These are phyloP conservation scores for Conops quadrifasciatus DNA, from an alignment of 2,888 invertebrate species.

Conservation along the genomic window DNA sequence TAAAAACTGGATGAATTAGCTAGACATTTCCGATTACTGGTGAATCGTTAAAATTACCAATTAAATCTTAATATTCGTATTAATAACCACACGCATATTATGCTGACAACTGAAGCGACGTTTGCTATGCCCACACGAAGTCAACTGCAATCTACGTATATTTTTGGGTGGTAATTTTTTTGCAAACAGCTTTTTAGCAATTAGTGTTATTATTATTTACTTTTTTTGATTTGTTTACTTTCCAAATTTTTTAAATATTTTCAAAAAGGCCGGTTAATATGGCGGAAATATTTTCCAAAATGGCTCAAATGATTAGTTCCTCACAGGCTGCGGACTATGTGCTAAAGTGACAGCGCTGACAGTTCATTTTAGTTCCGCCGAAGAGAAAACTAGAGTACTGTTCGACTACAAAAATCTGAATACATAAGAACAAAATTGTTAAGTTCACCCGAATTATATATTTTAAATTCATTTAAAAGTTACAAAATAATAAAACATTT, in stretches of 20 bases:
- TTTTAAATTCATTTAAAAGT: conserved; percentile 1
- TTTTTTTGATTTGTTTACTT: conserved; percentile 44
- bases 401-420: too few relatives aligned
- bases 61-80: background rate
- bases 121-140: conserved; percentile 7
- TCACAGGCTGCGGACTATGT: conserved; percentile 6
- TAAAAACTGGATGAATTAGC: background rate
- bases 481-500: too few relatives aligned
- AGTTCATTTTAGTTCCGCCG: too few relatives aligned
- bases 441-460: too few relatives aligned
- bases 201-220: conserved; percentile 26
- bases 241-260: conserved; percentile 58
- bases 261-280: conserved; percentile 64
- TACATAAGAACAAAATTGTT: too few relatives aligned
- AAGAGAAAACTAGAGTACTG: too few relatives aligned
- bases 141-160: conserved; percentile 17
- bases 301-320: conserved; percentile 46
- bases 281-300: conserved; percentile 63
- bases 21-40: background rate
- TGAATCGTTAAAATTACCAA: conserved; percentile 14
- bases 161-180: conserved; percentile 27
- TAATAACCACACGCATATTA: conserved; percentile 18
- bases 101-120: conserved; percentile 33
- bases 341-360: too few relatives aligned
- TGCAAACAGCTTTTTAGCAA: conserved; percentile 22